These are phyloP conservation scores for Caretta caretta DNA, from an alignment of 2,113 vertebrate genomes.

Conservation along the genomic window DNA sequence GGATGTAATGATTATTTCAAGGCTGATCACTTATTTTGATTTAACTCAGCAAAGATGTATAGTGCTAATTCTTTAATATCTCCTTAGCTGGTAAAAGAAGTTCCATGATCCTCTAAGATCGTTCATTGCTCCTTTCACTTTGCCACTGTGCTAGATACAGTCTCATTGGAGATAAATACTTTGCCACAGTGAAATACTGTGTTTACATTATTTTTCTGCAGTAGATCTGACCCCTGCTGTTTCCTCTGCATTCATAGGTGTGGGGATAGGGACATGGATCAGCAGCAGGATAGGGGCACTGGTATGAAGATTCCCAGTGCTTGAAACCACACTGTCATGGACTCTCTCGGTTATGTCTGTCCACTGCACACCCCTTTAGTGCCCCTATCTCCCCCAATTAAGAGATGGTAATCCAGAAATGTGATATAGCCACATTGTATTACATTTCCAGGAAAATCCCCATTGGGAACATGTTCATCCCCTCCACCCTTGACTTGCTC, in stretches of 20 bases:
- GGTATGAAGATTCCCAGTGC: neutral
- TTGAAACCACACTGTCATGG: neutral
- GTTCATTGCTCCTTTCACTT: neutral
- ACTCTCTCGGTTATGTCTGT: neutral
- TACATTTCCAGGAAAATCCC: neutral
- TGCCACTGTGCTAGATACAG: neutral
- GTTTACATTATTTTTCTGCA: neutral
- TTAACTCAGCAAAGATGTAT: neutral
- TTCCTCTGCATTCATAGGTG: neutral
- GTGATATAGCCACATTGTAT: fast-evolving
- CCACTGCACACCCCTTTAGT: neutral
- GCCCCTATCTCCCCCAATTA: neutral
- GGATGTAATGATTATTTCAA: constrained; percentile 25
- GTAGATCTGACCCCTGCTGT: neutral
- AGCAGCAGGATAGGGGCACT: neutral
- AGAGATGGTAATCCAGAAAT: neutral
- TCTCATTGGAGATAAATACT: neutral
- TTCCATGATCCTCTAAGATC: neutral
- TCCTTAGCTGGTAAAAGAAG: neutral
- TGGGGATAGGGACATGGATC: neutral
- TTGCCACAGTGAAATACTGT: neutral
- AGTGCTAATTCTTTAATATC: neutral
- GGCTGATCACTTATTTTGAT: constrained; percentile 16
- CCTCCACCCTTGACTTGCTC: neutral
- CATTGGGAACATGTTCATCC: fast-evolving